Percentiles rank a stretch among this genome's conserved stretches.
phyloP scores from a whole-genome alignment of 1,140 invertebrate genomes.

The Aphaenogaster floridana region DNA sequence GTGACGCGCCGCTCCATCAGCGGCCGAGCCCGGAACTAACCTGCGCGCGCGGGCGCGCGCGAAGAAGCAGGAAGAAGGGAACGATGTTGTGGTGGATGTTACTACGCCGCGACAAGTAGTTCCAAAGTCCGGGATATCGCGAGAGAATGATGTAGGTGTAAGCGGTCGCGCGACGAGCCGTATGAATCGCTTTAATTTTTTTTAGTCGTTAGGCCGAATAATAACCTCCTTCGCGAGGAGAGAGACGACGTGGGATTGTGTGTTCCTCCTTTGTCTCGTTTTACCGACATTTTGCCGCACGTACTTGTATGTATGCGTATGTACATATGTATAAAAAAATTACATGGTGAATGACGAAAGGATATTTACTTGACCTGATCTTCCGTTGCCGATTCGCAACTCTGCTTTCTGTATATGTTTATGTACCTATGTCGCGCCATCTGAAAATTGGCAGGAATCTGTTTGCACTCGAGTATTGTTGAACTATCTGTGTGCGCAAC shows the following conservation, averaged over 20 bases:
- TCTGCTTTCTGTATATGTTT: background rate
- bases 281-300: conserved; percentile 26
- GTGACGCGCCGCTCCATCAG: background rate
- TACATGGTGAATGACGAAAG: background rate
- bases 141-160: background rate
- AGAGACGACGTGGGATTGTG: background rate
- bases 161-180: background rate
- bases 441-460: background rate
- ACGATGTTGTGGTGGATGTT: background rate
- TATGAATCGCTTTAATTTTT: background rate
- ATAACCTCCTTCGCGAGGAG: background rate
- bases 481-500: background rate
- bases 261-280: background rate
- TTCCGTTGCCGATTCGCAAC: background rate
- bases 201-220: too few species aligned
- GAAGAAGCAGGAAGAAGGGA: background rate
- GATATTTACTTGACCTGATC: background rate
- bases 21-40: too few species aligned
- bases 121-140: background rate
- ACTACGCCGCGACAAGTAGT: background rate
- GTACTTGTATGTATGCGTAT: background rate
- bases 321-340: background rate
- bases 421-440: background rate
- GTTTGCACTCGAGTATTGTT: too few species aligned
- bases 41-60: too few species aligned